These are phyloP conservation scores for Metopia argyrocephala DNA, from an alignment of 2,888 invertebrate genomes.

Conservation along the genomic window DNA sequence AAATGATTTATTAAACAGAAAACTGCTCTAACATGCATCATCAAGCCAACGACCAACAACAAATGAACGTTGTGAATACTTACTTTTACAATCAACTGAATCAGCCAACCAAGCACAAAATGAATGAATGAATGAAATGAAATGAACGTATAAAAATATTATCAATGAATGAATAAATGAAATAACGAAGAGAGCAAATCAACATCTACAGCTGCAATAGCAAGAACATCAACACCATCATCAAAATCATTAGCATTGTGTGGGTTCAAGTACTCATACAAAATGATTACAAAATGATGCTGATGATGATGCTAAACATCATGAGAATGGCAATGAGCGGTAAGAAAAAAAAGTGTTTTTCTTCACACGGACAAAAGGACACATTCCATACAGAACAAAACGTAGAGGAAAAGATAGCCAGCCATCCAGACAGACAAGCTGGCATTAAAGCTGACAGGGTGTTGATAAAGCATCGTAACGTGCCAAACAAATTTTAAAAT, in stretches of 20 bases:
- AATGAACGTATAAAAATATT: too few species aligned
- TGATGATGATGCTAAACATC: conserved; percentile 14
- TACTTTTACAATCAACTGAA: not conserved
- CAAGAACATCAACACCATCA: conserved; percentile 13
- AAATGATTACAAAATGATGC: conserved; percentile 14
- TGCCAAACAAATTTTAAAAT: conserved; percentile 22
- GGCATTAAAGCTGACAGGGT: conserved; percentile 1
- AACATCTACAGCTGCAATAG: not conserved
- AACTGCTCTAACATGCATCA: conserved; percentile 24
- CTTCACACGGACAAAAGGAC: not conserved
- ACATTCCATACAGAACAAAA: too few species aligned
- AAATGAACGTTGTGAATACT: conserved; percentile 9
- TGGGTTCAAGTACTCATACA: not conserved
- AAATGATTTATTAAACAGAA: conserved; percentile 47
- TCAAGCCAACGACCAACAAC: conserved; percentile 24
- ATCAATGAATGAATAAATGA: too few species aligned
- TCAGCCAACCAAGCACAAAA: conserved; percentile 11
- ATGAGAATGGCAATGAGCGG: conserved; percentile 14
- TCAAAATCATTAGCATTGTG: conserved; percentile 29
- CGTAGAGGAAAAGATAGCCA: not conserved
- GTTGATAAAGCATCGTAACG: conserved; percentile 29
- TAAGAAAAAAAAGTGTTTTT: conserved; percentile 3
- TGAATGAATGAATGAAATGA: conserved; percentile 12
- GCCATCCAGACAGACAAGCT: not conserved
- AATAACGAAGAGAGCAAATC: conserved; percentile 3